These are phyloP conservation scores for Cyaniris semiargus DNA, from an alignment of 2,888 invertebrate species.

Conservation along the genomic window DNA sequence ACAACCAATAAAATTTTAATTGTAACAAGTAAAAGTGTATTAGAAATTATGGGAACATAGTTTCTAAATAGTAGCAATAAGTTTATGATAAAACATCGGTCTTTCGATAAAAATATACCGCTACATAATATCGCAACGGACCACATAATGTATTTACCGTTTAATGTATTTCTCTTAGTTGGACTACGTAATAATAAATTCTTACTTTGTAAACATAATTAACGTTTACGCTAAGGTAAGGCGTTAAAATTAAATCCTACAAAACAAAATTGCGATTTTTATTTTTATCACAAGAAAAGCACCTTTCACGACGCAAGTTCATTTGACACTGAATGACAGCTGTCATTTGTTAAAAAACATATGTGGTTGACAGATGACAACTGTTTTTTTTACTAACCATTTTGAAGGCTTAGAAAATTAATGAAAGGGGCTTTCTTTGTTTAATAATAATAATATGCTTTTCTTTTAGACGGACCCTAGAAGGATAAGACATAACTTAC, in stretches of 20 bases:
- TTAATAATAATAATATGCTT: too few species aligned
- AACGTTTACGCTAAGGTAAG: neutral
- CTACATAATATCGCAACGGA: constrained; percentile 15
- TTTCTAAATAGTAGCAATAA: constrained; percentile 3
- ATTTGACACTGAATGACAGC: constrained; percentile 8
- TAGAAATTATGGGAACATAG: neutral
- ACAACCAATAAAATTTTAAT: neutral
- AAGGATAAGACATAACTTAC: too few species aligned
- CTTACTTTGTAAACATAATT: neutral
- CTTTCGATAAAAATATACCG: constrained; percentile 33
- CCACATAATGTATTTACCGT: constrained; percentile 28
- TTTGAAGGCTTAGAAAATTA: neutral
- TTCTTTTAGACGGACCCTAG: too few species aligned
- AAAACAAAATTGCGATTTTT: constrained; percentile 7
- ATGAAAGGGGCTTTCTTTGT: too few species aligned
- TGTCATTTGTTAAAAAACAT: constrained; percentile 15
- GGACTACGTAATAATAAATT: too few species aligned
- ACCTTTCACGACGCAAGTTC: neutral
- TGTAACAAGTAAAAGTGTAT: neutral
- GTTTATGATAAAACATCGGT: constrained; percentile 29
- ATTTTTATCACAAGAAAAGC: constrained; percentile 8
- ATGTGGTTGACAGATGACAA: neutral
- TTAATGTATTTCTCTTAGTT: constrained; percentile 14
- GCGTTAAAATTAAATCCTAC: neutral
- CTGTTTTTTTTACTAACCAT: neutral